Percentiles rank a stretch among this genome's conserved stretches.
Evolutionary conservation across 2,113 vertebrate species (phyloP).

Genomic region (Dipodomys stephensi): DNA sequence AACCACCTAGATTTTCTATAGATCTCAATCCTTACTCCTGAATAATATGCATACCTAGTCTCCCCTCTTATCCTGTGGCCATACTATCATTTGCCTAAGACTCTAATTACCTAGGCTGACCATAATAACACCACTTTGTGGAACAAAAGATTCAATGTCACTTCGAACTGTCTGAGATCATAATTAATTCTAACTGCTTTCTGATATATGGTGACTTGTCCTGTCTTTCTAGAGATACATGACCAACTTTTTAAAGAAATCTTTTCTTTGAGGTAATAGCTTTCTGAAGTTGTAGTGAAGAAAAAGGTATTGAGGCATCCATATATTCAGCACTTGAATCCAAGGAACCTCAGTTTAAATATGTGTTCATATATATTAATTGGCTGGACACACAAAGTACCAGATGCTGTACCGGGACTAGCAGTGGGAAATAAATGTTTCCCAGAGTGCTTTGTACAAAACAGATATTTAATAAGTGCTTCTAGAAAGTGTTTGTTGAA

Average conservation of each 20-base stretch:
- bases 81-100: neutral
- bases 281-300: neutral
- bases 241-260: neutral
- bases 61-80: neutral
- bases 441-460: neutral
- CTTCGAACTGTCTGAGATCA: neutral
- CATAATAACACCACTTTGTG: neutral
- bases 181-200: neutral
- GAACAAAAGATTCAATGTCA: neutral
- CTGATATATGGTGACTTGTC: neutral
- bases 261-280: neutral
- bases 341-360: neutral
- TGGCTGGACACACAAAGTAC: neutral
- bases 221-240: neutral
- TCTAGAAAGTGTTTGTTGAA: neutral
- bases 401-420: neutral
- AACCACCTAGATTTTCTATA: neutral
- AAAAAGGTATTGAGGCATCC: neutral
- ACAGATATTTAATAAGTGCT: neutral
- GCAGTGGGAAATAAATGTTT: neutral
- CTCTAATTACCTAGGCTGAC: neutral
- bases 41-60: rapidly evolving
- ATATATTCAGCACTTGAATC: neutral
- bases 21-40: neutral
- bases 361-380: neutral